Conservation (phyloP, 2,113 vertebrate species). For the Hippocampus abdominalis region DNA sequence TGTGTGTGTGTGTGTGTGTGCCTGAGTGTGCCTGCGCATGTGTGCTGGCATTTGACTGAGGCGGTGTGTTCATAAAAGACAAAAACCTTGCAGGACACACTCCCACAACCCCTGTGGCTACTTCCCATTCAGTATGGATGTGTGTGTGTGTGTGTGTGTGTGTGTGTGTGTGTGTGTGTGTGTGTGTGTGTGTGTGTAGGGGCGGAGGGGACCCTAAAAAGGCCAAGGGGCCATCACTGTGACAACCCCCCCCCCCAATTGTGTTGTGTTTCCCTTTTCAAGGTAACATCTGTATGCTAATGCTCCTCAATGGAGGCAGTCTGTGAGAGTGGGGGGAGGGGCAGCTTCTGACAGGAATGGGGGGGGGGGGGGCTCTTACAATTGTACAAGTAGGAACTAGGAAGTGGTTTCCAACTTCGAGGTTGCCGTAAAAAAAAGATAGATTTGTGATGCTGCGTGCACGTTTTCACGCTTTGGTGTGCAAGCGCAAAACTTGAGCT, state of each 20-base stretch:
- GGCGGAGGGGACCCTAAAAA: slow-evolving; percentile 48
- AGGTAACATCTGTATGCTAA: slow-evolving; percentile 78
- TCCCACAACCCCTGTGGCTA: slow-evolving; percentile 43
- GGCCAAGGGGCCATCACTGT: slow-evolving; percentile 57
- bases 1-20: slow-evolving; percentile 25
- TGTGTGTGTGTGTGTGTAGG: slow-evolving; percentile 6
- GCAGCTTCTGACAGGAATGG: neutral
- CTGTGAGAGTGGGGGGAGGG: slow-evolving; percentile 43
- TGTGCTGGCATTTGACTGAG: neutral
- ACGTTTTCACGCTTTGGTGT: too few relatives aligned
- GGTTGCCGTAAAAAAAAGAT: too few relatives aligned
- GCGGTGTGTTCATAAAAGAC: too few relatives aligned
- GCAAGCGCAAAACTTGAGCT: too few relatives aligned
- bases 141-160: slow-evolving; percentile 14
- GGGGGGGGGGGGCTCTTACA: neutral
- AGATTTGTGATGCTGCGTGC: too few relatives aligned
- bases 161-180: slow-evolving; percentile 14
- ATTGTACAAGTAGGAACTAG: too few relatives aligned
- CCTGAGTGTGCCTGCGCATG: slow-evolving; percentile 16
- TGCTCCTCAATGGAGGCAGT: slow-evolving; percentile 48
- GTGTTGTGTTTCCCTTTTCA: slow-evolving; percentile 67
- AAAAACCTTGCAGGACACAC: slow-evolving; percentile 7
- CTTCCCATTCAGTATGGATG: slow-evolving; percentile 48
- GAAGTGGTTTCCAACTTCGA: too few relatives aligned
- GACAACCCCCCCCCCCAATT: slow-evolving; percentile 55